These are phyloP conservation scores for Agelas oroides DNA, from an alignment of 37 sponge, comb jelly and placozoan species.

Conservation along the genomic window DNA sequence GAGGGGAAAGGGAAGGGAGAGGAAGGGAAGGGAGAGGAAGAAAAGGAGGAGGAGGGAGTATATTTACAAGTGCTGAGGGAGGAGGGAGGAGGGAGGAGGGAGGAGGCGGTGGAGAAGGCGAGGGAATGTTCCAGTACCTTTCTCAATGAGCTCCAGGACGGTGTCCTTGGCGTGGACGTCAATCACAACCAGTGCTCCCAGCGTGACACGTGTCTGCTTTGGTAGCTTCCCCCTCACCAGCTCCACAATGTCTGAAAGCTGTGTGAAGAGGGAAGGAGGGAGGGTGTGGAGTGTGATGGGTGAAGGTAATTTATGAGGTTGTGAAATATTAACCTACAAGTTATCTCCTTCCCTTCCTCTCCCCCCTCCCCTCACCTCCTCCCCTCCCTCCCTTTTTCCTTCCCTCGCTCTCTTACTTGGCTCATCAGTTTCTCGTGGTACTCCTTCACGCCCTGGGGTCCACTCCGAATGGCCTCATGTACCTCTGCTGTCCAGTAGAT, in stretches of 20 bases:
- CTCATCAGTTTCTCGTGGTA: constrained; percentile 83
- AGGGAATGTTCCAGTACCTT: too few species aligned
- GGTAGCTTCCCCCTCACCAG: constrained; percentile 96
- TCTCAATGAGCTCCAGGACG: constrained; percentile 81
- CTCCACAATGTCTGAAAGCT: constrained; percentile 91
- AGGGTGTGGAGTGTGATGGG: not conserved
- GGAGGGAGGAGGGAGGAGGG: not conserved
- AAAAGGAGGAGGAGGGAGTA: too few species aligned
- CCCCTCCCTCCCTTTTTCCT: not conserved
- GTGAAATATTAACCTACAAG: not conserved
- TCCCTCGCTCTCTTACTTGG: constrained; percentile 56
- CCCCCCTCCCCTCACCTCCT: not conserved
- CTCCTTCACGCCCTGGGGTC: constrained; percentile 87
- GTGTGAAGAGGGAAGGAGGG: not conserved
- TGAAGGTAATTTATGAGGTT: not conserved
- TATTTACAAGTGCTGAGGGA: too few species aligned
- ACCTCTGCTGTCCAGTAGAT: constrained; percentile 99
- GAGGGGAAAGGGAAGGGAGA: too few species aligned
- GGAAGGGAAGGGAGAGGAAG: not conserved
- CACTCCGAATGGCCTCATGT: constrained; percentile 93
- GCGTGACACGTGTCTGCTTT: constrained; percentile 95
- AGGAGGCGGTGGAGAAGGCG: not conserved
- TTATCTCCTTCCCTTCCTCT: too few species aligned
- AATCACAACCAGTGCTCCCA: constrained; percentile 95
- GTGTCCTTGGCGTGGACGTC: constrained; percentile 98